Conservation (phyloP, 2,797 vertebrate genomes). For the Decapterus maruadsi region DNA sequence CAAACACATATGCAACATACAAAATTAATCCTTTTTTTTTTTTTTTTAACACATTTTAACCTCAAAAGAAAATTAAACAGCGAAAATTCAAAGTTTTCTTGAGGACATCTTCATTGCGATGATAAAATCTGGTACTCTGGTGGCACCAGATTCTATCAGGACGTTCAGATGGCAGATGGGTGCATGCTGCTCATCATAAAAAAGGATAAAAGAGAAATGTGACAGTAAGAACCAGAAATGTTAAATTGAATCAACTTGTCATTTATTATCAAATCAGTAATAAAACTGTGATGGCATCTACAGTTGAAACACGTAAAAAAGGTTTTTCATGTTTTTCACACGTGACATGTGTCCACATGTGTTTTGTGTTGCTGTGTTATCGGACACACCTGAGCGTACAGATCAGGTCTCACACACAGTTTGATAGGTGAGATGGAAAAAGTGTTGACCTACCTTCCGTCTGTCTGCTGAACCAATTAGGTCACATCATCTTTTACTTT, state of each 20-base stretch:
- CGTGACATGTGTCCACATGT: background rate
- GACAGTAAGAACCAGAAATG: background rate
- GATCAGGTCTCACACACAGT: conserved; percentile 22
- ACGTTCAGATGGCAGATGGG: background rate
- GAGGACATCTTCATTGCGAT: background rate
- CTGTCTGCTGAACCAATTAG: conserved; percentile 1
- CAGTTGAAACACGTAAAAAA: background rate
- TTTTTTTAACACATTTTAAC: too few species aligned
- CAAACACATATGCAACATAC: background rate
- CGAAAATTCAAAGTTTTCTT: background rate
- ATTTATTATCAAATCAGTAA: background rate
- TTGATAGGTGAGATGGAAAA: conserved; percentile 56
- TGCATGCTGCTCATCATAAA: background rate
- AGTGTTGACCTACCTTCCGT: conserved; percentile 12
- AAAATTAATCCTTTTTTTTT: background rate
- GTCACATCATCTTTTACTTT: background rate
- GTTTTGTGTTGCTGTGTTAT: background rate
- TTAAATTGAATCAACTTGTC: background rate
- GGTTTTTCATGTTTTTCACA: background rate
- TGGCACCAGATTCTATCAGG: background rate
- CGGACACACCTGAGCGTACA: conserved; percentile 28
- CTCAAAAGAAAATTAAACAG: too few species aligned
- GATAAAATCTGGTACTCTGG: too few species aligned
- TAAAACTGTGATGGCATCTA: too few species aligned
- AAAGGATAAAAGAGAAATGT: background rate